Percentiles rank a stretch among this genome's conserved stretches.
Evolutionary conservation across 2,113 vertebrate species (phyloP).

Genomic region (Peromyscus polionotus): DNA sequence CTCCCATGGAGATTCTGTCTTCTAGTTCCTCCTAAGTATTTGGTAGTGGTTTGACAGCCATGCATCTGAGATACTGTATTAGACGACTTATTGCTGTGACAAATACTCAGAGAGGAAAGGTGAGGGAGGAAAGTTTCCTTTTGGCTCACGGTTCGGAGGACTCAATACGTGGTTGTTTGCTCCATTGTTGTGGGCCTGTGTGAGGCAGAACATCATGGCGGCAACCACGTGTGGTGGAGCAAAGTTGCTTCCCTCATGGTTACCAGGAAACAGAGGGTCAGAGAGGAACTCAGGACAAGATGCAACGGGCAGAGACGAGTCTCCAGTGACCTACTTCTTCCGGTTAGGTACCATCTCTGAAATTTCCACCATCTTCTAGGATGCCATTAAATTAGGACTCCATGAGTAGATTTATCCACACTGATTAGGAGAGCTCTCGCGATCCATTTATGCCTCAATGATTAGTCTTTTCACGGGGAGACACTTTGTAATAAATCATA

Average conservation of each 20-base stretch:
- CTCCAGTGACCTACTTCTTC: background rate
- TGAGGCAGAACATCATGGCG: background rate
- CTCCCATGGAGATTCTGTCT: background rate
- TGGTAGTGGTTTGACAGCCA: background rate
- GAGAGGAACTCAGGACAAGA: background rate
- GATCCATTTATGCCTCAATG: background rate
- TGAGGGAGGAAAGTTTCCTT: background rate
- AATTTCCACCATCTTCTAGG: background rate
- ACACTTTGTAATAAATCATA: background rate
- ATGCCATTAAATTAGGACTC: background rate
- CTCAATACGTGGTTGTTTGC: background rate
- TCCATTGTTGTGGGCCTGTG: background rate
- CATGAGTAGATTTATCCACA: background rate
- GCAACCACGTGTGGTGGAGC: background rate
- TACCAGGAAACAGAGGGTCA: background rate
- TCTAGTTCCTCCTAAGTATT: conserved; percentile 29
- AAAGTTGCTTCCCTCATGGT: background rate
- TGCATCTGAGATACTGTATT: background rate
- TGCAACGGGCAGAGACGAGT: too few species aligned
- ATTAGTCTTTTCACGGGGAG: background rate
- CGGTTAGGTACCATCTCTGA: background rate
- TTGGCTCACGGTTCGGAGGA: background rate
- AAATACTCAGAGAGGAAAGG: background rate
- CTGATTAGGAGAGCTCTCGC: background rate
- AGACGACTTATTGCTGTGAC: background rate